Conservation (phyloP, 1,140 invertebrate genomes). For the Lasioglossum baleicum region DNA sequence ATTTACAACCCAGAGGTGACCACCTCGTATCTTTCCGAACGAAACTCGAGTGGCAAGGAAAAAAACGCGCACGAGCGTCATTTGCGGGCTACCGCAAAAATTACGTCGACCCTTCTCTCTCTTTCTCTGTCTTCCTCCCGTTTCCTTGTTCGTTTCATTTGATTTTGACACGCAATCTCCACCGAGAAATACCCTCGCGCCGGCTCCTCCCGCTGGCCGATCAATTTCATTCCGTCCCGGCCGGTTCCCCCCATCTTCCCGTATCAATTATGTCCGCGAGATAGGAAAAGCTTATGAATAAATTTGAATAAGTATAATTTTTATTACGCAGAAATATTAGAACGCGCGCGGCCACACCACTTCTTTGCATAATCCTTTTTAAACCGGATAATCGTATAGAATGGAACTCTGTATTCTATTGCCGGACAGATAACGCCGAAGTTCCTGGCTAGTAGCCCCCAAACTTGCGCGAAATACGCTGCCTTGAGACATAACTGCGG, state of each 20-base stretch:
- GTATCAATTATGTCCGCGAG: constrained; percentile 49
- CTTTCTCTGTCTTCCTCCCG: no score
- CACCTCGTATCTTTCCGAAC: background rate
- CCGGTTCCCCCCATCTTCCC: no score
- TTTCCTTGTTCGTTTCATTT: constrained; percentile 2
- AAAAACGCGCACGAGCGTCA: background rate
- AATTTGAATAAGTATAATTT: constrained; percentile 58
- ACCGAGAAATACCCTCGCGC: background rate
- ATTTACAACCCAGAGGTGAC: no score
- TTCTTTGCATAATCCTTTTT: constrained; percentile 53
- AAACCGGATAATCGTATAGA: constrained; percentile 34
- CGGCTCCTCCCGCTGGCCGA: background rate
- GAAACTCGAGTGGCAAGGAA: constrained; percentile 17
- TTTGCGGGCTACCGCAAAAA: constrained; percentile 1
- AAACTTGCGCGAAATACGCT: background rate
- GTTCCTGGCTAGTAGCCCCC: background rate
- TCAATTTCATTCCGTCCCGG: constrained; percentile 19
- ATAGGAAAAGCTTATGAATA: constrained; percentile 53
- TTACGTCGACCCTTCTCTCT: background rate
- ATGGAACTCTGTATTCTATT: constrained; percentile 32
- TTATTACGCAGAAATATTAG: constrained; percentile 51
- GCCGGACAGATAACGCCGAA: constrained; percentile 17
- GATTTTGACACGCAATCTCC: constrained; percentile 25
- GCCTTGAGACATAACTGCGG: background rate
- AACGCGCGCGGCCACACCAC: constrained; percentile 5